A percentile compares a stretch with the other conserved stretches of the same genome.
phyloP scores from a whole-genome alignment of 2,113 vertebrate species.

The Notothenia coriiceps region DNA sequence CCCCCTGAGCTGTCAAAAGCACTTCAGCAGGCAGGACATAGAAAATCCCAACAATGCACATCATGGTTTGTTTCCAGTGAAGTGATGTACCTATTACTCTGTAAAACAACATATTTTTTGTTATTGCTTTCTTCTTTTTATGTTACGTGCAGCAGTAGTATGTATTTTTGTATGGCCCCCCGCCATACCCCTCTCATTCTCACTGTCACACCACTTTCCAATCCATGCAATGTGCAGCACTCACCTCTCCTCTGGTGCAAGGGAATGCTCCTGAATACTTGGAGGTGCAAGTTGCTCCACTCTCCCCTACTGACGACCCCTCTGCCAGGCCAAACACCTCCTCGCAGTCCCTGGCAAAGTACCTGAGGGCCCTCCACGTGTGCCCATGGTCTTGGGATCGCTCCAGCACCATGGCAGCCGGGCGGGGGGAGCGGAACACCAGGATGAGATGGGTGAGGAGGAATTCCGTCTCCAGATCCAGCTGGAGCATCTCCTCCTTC shows the following conservation, averaged over 20 bases:
- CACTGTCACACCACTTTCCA: background rate
- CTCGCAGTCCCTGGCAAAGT: conserved; percentile 91
- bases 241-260: conserved; percentile 77
- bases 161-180: background rate
- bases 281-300: conserved; percentile 62
- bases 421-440: conserved; percentile 94
- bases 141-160: background rate
- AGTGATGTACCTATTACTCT: background rate
- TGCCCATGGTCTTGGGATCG: conserved; percentile 91
- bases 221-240: background rate
- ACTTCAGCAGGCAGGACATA: too few relatives aligned
- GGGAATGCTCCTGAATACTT: conserved; percentile 76
- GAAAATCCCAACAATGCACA: too few relatives aligned
- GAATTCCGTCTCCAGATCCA: conserved; percentile 93
- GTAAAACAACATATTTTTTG: too few relatives aligned
- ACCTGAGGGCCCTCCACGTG: conserved; percentile 91
- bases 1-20: too few relatives aligned
- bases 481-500: conserved; percentile 86
- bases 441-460: conserved; percentile 96
- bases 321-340: conserved; percentile 89
- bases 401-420: conserved; percentile 93
- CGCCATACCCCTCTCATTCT: background rate
- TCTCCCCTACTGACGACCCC: conserved; percentile 62
- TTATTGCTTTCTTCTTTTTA: too few relatives aligned
- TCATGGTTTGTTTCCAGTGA: background rate